phyloP scores from a whole-genome alignment of 2,888 invertebrate species.

The Scaptomyza cyrtandrae region DNA sequence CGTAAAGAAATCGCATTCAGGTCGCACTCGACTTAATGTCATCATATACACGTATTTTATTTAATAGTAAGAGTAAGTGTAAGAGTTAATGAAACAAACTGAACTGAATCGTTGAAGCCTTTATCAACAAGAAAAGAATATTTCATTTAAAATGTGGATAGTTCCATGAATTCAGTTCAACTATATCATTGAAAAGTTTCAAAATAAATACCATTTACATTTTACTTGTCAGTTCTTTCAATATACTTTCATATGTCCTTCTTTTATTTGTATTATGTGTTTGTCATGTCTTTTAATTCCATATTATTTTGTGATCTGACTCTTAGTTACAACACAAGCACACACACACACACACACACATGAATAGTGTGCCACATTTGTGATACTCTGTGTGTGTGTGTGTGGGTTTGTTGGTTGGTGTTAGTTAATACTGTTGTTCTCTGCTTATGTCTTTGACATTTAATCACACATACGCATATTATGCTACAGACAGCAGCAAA shows the following conservation, averaged over 20 bases:
- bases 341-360: neutral
- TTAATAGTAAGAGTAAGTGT: too few species aligned
- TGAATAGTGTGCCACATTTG: neutral
- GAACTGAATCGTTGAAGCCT: too few species aligned
- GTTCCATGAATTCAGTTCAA: too few species aligned
- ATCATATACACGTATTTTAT: too few species aligned
- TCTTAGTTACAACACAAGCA: neutral
- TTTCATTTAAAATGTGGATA: too few species aligned
- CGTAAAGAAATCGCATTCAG: neutral
- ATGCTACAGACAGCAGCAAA: slow-evolving; percentile 7
- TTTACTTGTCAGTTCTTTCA: neutral
- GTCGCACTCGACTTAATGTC: too few species aligned
- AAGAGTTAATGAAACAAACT: too few species aligned
- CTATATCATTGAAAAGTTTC: too few species aligned
- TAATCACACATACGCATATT: slow-evolving; percentile 8
- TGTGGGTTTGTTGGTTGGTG: neutral
- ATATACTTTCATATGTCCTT: neutral
- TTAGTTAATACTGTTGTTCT: slow-evolving; percentile 17
- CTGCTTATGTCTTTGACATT: slow-evolving; percentile 22
- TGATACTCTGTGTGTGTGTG: neutral
- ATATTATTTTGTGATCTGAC: neutral
- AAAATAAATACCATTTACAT: too few species aligned
- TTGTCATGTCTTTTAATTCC: neutral
- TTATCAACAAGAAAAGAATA: too few species aligned
- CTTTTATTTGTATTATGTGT: neutral